phyloP scores from a whole-genome alignment of 1,140 invertebrate genomes.

The Apocrypta bakeri region DNA sequence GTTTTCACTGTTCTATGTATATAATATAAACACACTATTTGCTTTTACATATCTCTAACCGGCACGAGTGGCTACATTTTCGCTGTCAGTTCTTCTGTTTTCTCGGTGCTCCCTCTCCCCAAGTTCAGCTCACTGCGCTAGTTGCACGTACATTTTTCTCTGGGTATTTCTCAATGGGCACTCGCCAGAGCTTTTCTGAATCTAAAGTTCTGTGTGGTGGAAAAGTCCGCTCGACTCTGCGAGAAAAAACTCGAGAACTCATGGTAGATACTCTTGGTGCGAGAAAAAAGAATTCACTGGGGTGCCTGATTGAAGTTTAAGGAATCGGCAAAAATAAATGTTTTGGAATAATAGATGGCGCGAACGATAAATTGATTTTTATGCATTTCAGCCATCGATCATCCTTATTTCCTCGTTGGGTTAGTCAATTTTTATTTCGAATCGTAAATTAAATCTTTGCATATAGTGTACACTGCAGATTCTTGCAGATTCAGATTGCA shows the following conservation, averaged over 20 bases:
- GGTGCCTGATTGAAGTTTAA: neutral
- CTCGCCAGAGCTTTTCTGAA: neutral
- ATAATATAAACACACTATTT: neutral
- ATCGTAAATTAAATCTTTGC: no score
- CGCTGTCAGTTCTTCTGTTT: neutral
- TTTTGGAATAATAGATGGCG: no score
- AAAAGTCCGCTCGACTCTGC: neutral
- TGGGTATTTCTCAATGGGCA: neutral
- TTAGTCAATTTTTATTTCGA: no score
- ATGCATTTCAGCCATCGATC: no score
- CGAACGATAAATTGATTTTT: no score
- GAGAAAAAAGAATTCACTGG: neutral
- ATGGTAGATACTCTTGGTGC: neutral
- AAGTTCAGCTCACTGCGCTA: neutral
- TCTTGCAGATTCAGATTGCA: no score
- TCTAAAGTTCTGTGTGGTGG: slow-evolving; percentile 2
- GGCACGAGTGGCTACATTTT: neutral
- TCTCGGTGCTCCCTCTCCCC: neutral
- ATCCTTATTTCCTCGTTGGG: no score
- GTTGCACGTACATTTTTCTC: neutral
- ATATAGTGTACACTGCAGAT: no score
- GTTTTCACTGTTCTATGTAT: neutral
- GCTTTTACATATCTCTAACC: neutral
- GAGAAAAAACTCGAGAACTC: neutral
- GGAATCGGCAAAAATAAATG: neutral